Base-by-base conservation (phyloP, 2,888 invertebrate species). In the Andrena dorsata region DNA sequence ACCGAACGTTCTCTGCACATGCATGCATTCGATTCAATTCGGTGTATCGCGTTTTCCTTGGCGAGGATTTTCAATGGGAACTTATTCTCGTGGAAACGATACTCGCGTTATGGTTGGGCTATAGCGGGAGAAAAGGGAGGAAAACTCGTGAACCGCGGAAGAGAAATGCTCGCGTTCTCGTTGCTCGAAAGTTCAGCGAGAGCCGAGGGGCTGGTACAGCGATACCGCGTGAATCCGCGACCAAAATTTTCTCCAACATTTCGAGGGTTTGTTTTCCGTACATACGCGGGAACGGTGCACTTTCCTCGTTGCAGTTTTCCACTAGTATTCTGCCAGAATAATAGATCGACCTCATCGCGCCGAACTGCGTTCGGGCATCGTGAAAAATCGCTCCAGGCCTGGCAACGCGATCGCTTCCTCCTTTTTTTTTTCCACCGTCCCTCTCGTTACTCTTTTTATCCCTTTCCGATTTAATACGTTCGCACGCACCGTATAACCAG, bases 41-140 rank as follows among this genome's bases (percentile, higher is more conserved):
- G n/a, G 47, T 32, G 49, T 58, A 58, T 64, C 64, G 58, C 20
- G 69, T 80, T 70, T 65, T 41, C 78, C 16, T 65, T 53, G 30
- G 20, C 20, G 23, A 13, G n/a, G 64, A 74, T 80, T 60, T 68
- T 68, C 80, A 35, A 49, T 80, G 41, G 53, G 41, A 56, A 56
- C 16, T 28, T 68, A 63, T 49, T 53, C 61, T 63, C 58, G 68
- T 20, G 66, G 66, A 80, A 80, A 80, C 60, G 71, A 71, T 80
- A 79, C n/a, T 13, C 71, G 66, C 47, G 47, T 61, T 80, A 66
- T 47, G 47, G 47, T 8, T 16, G 23, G 16, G 26, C 23, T 61
- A n/a, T 16, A 47, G 16, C 30, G 28, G 51, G 47, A 47, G 32
- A 26, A 56, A 58, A 16, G 65, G 16, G 26, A 30, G 6, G 41